These are phyloP conservation scores for Salvelinus namaycush DNA, from an alignment of 2,113 vertebrate species.

Conservation along the genomic window DNA sequence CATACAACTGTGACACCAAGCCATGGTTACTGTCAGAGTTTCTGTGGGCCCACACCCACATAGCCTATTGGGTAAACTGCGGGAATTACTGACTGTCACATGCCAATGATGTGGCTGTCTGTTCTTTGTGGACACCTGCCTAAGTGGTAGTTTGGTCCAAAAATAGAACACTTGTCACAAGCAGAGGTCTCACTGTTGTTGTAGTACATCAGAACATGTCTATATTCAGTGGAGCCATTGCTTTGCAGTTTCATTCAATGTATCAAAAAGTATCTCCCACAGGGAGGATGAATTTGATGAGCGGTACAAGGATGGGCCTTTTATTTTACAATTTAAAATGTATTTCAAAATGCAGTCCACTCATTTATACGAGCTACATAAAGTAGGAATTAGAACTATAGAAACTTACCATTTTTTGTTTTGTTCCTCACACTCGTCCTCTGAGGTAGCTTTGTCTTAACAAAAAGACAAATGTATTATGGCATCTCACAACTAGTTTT, in stretches of 20 bases:
- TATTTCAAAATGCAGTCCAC: not conserved
- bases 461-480: conserved; percentile 6
- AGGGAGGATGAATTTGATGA: not conserved
- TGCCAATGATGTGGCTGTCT: not conserved
- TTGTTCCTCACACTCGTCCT: conserved; percentile 68
- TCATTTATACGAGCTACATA: not conserved
- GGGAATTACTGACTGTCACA: not conserved
- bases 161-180: conserved; percentile 6
- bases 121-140: conserved; percentile 10
- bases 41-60: not conserved
- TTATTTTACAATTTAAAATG: not conserved
- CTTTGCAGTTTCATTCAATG: not conserved
- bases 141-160: not conserved
- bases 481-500: not conserved
- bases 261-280: not conserved
- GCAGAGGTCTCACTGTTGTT: not conserved
- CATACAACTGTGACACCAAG: not conserved
- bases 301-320: not conserved
- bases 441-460: conserved; percentile 47
- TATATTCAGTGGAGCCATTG: not conserved
- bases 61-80: not conserved
- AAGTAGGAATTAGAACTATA: not conserved
- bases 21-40: not conserved
- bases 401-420: conserved; percentile 57
- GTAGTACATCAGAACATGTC: not conserved